Base-by-base conservation (phyloP, 2,888 invertebrate species). In the Stegana nigrithorax region DNA sequence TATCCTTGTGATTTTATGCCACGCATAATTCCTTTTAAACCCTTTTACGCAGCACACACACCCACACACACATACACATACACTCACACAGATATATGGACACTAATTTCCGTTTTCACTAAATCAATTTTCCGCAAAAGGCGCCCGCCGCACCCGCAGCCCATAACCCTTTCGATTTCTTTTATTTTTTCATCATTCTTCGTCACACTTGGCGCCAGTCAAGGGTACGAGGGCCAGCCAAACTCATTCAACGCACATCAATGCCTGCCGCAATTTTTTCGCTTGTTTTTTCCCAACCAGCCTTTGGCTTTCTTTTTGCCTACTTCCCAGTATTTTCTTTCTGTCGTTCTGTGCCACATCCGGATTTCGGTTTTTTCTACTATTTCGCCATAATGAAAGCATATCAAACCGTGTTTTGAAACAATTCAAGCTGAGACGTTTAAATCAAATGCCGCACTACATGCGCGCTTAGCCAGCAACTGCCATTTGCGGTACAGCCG, bases 71-170 rank as follows among this genome's bases (percentile, higher is more conserved):
- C 17, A 36, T 25, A 47, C 14, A 14, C 25, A 21, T 44, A 14
- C 42, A 6, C 44, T 14, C 14, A 44, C 17, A 44, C 44, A 32
- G 68, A 71, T 75, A n/a, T n/a, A n/a, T n/a, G n/a, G n/a, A n/a
- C 73, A 76, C 78, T 76, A 78, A 76, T 78, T 78, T 76, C 76
- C 75, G 73, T 68, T 74, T 76, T 74, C 67, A 74, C 73, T 78
- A 78, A 76, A 76, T 76, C 78, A 76, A 76, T 74, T 69, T 73
- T 45, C 7, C 19, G 17, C 29, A 29, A n/a, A n/a, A n/a, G n/a
- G n/a, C n/a, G n/a, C n/a, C n/a, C n/a, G n/a, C n/a, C n/a, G n/a
- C n/a, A n/a, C n/a, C n/a, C n/a, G 63, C 62, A 68, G 55, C 69
- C 74, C 73, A 67, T 73, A 67, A 75, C 62, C 66, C 63, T 65